Evolutionary conservation across 1,140 invertebrate genomes (phyloP).

Genomic region (Gonioctena quinquepunctata): DNA sequence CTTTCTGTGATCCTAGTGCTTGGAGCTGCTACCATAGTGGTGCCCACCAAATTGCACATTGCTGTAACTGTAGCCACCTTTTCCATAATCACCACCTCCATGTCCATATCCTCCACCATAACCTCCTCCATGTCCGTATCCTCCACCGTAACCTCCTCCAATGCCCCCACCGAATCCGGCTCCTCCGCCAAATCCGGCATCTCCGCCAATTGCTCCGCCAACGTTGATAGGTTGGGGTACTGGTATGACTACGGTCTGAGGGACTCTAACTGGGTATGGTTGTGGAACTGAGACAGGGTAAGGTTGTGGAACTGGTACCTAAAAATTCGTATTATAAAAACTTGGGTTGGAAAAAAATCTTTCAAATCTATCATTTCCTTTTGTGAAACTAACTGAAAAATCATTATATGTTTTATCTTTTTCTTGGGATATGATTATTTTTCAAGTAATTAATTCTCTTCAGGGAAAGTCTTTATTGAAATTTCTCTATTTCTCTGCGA

Average conservation of each 20-base stretch:
- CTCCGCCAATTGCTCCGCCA: constrained; percentile 3
- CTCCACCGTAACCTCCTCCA: neutral
- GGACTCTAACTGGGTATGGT: constrained; percentile 20
- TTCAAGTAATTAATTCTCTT: too few species aligned
- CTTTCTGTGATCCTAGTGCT: constrained; percentile 5
- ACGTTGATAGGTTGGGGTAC: constrained; percentile 11
- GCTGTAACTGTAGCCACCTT: constrained; percentile 11
- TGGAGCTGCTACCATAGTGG: constrained; percentile 19
- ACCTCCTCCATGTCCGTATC: neutral
- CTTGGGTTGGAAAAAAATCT: too few species aligned
- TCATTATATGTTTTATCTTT: too few species aligned
- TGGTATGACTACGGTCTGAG: constrained; percentile 19
- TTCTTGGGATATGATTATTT: too few species aligned
- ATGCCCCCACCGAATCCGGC: neutral
- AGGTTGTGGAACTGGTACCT: constrained; percentile 22
- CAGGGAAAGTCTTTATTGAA: too few species aligned
- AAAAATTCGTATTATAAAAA: too few species aligned
- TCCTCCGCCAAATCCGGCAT: neutral
- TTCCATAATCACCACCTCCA: neutral
- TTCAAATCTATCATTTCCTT: too few species aligned
- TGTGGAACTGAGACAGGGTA: constrained; percentile 20
- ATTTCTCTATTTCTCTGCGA: too few species aligned
- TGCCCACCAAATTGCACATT: constrained; percentile 16
- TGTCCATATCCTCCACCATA: neutral
- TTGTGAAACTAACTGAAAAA: too few species aligned